Conservation (phyloP, 35 echinoderm and acorn worm species). For the Ophioderma brevispina region DNA sequence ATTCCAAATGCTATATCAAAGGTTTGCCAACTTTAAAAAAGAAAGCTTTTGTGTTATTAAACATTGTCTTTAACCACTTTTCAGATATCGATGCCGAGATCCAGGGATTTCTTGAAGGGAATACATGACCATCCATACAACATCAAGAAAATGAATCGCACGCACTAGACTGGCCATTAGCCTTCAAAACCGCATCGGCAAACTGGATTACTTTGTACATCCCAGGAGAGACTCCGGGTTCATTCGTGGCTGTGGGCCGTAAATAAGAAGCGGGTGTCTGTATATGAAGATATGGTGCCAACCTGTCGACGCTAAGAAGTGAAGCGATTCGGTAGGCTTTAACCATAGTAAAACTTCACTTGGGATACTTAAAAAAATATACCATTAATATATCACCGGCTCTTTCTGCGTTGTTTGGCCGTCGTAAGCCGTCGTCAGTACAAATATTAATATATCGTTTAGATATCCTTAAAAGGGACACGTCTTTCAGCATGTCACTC, state of each 20-base stretch:
- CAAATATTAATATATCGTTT: too few species aligned
- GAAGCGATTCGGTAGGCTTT: conserved; percentile 39
- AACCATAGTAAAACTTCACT: too few species aligned
- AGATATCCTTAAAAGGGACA: too few species aligned
- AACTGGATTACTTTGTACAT: conserved; percentile 26
- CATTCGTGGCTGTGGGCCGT: conserved; percentile 43
- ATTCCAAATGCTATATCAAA: too few species aligned
- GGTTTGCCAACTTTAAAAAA: too few species aligned
- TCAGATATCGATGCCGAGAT: conserved; percentile 52
- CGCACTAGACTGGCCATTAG: conserved; percentile 7
- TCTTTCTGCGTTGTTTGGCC: too few species aligned
- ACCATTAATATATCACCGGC: too few species aligned
- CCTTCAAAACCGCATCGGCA: not conserved
- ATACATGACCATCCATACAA: conserved; percentile 10
- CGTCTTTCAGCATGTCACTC: too few species aligned
- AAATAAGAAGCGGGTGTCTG: not conserved
- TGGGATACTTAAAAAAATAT: too few species aligned
- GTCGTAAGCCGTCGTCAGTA: too few species aligned
- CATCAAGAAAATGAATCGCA: not conserved
- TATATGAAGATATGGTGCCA: not conserved
- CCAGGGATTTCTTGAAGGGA: conserved; percentile 25
- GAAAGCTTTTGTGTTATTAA: too few species aligned
- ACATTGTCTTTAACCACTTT: too few species aligned
- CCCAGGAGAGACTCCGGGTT: conserved; percentile 24
- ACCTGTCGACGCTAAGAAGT: conserved; percentile 16